These are phyloP conservation scores for Drosophila formosana DNA, from an alignment of 2,888 invertebrate species.

Conservation along the genomic window DNA sequence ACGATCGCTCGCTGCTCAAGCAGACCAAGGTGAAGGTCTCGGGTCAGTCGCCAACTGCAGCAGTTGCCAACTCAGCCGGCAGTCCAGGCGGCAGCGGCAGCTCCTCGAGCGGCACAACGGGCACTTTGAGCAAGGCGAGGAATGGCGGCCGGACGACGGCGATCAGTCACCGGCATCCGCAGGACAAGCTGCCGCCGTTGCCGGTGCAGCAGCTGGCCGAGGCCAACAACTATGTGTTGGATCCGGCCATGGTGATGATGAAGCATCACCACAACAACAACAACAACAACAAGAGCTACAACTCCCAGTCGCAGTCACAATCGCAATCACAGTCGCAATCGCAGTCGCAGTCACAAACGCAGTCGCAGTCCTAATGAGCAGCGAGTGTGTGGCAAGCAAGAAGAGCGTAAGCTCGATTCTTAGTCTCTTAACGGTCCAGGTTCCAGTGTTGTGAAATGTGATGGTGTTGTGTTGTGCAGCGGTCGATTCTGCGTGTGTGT, in stretches of 20 bases:
- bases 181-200: constrained; percentile 90
- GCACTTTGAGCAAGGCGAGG: constrained; percentile 85
- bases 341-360: constrained; percentile 65
- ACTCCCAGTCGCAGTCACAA: constrained; percentile 74
- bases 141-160: constrained; percentile 87
- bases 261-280: constrained; percentile 83
- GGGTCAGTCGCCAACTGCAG: constrained; percentile 71
- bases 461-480: constrained; percentile 26
- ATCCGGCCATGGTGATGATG: constrained; percentile 82
- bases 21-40: constrained; percentile 94
- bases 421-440: background rate
- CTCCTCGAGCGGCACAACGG: constrained; percentile 24
- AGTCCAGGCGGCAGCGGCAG: constrained; percentile 18
- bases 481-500: constrained; percentile 21
- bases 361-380: constrained; percentile 48
- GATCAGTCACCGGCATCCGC: constrained; percentile 90
- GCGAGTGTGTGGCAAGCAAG: constrained; percentile 23
- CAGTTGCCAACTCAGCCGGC: constrained; percentile 32
- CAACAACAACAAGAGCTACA: constrained; percentile 83
- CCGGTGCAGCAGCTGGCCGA: constrained; percentile 87
- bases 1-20: constrained; percentile 94
- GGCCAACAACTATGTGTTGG: constrained; percentile 90
- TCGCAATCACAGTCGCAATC: constrained; percentile 66
- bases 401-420: constrained; percentile 12
- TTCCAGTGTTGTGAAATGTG: constrained; percentile 31